These are phyloP conservation scores for Tiaroga cobitis DNA, from an alignment of 2,797 vertebrate species.

Conservation along the genomic window DNA sequence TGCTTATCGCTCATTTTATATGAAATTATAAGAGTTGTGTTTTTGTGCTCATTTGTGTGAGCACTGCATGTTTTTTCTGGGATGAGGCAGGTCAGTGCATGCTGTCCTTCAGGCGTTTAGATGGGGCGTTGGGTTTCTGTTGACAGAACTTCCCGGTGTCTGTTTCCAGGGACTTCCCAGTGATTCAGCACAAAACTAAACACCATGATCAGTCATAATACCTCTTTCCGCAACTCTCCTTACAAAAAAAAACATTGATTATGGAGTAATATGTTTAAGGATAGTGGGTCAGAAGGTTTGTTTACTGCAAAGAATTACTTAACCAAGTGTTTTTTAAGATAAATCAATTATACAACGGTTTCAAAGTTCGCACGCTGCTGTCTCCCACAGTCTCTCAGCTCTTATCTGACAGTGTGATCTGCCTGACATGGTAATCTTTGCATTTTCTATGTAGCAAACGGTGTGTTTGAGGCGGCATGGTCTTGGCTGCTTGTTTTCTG, in stretches of 20 bases:
- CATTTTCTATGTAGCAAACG: neutral
- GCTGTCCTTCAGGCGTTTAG: slow-evolving; percentile 17
- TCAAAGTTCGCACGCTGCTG: slow-evolving; percentile 28
- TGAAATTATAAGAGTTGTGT: neutral
- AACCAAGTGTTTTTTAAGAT: slow-evolving; percentile 32
- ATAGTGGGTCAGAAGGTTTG: slow-evolving; percentile 15
- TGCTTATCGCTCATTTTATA: neutral
- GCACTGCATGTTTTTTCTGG: neutral
- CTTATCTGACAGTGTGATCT: slow-evolving; percentile 37
- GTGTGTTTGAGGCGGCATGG: slow-evolving; percentile 17
- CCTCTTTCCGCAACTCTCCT: slow-evolving; percentile 3
- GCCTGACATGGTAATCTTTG: slow-evolving; percentile 10
- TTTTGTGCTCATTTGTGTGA: neutral
- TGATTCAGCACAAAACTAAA: slow-evolving; percentile 44
- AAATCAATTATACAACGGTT: slow-evolving; percentile 10
- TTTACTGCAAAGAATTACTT: slow-evolving; percentile 13
- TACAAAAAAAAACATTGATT: slow-evolving; percentile 13
- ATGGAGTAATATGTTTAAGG: neutral
- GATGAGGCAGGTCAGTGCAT: slow-evolving; percentile 21
- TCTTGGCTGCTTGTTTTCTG: slow-evolving; percentile 35
- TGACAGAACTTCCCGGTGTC: slow-evolving; percentile 17
- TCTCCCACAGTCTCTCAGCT: slow-evolving; percentile 21
- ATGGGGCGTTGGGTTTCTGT: slow-evolving; percentile 36
- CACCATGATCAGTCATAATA: neutral
- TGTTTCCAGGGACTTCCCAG: slow-evolving; percentile 47